Evolutionary conservation across 2,888 invertebrate species (phyloP), one percentile per base, ranked within the genome.

Genomic region (Diaphora mendica): DNA sequence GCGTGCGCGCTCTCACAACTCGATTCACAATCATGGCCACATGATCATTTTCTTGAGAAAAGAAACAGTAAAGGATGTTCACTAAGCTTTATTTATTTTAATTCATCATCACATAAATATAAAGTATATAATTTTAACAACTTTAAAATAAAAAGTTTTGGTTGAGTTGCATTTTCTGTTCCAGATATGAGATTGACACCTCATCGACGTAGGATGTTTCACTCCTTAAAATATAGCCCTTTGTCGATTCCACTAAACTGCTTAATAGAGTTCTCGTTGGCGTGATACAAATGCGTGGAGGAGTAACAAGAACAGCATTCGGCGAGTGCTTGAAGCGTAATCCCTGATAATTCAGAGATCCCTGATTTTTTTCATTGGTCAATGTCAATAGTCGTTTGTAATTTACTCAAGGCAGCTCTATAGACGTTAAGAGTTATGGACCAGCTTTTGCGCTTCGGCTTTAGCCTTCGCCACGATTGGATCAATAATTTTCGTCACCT

Each of bases 401-500:
- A 44, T 44, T 7, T 35, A 11, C 42, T 59, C 20, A 69, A 42
- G 42, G 42, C 1, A 62, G n/a, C 26, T 62, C 23, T 48, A 64
- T 64, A 35, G 64, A 39, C 35, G 3, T 23, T 23, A 8, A 0
- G 23, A 35, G 23, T 35, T 23, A 8, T 20, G 35, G 39, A 65
- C 39, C 23, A 39, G 35, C 2, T 55, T 55, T 7, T 42, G 39
- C 26, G 1, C 13, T 20, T 33, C 64, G 0, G 48, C 35, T 33
- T 68, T 17, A 20, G 72, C 69, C 7, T 64, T 68, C 8, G 23
- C n/a, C 17, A 23, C n/a, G 26, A 74, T 74, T 1, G 70, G 70
- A 55, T 70, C 62, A 7, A 74, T 23, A 8, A 74, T 48, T 59
- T 67, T 62, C 51, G 70, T 35, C n/a, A 70, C 64, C 20, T 62